These are phyloP conservation scores for Synanthedon vespiformis DNA, from an alignment of 2,888 invertebrate species.

Conservation along the genomic window DNA sequence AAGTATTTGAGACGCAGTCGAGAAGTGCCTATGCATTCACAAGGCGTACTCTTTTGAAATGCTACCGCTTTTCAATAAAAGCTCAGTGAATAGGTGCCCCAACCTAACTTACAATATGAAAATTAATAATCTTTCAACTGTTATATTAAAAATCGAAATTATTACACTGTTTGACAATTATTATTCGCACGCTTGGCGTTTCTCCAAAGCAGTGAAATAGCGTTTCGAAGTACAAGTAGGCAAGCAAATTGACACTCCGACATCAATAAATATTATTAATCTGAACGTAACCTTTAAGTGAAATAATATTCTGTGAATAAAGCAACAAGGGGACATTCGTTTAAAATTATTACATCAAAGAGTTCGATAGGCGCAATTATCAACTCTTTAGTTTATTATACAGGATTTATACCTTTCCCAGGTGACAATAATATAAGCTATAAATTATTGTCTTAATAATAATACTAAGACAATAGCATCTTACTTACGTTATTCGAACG, in stretches of 20 bases:
- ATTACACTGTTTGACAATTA: not conserved
- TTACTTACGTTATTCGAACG: too few relatives aligned
- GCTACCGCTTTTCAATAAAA: conserved; percentile 49
- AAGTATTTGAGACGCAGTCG: conserved; percentile 4
- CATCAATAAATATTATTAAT: not conserved
- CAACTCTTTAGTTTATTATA: too few relatives aligned
- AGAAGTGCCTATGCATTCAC: conserved; percentile 18
- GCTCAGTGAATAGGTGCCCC: conserved; percentile 32
- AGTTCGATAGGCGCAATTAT: too few relatives aligned
- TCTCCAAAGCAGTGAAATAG: not conserved
- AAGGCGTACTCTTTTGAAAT: conserved; percentile 34
- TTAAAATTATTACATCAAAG: too few relatives aligned
- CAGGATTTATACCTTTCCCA: too few relatives aligned
- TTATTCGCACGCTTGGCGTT: not conserved
- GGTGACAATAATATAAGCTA: too few relatives aligned
- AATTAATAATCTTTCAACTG: conserved; percentile 34
- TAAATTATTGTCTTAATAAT: too few relatives aligned
- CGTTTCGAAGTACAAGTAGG: not conserved
- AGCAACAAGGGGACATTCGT: not conserved
- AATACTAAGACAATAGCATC: too few relatives aligned
- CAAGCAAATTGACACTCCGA: not conserved
- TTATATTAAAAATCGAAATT: not conserved
- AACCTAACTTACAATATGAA: conserved; percentile 22
- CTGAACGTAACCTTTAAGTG: not conserved
- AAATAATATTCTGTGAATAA: not conserved